phyloP scores from a whole-genome alignment of 1,140 invertebrate species.

The Oppia nitens region DNA sequence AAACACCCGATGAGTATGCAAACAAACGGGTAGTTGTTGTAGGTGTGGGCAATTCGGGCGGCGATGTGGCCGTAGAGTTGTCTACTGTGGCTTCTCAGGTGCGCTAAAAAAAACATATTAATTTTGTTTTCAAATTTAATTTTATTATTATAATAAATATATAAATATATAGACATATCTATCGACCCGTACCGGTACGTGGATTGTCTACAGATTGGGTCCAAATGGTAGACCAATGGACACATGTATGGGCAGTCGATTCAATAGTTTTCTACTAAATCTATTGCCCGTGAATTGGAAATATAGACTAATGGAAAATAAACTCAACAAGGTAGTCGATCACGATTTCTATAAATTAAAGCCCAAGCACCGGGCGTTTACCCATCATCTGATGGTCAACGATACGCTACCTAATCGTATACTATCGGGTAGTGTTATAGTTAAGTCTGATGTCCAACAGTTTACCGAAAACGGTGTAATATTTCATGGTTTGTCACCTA shows the following conservation, averaged over 20 bases:
- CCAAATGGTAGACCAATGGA: slow-evolving; percentile 27
- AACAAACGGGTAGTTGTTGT: too few species aligned
- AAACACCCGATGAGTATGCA: too few species aligned
- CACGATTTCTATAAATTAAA: slow-evolving; percentile 33
- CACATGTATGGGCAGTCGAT: slow-evolving; percentile 14
- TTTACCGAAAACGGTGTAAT: slow-evolving; percentile 27
- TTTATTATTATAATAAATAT: too few species aligned
- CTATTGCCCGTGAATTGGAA: slow-evolving; percentile 16
- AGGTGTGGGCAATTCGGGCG: too few species aligned
- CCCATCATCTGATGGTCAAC: slow-evolving; percentile 37
- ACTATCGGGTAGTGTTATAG: slow-evolving; percentile 30
- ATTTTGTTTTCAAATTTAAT: too few species aligned
- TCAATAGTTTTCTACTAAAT: slow-evolving; percentile 13
- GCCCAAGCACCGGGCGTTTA: slow-evolving; percentile 30
- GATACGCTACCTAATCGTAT: slow-evolving; percentile 37
- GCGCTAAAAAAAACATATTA: too few species aligned
- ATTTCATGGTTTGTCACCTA: slow-evolving; percentile 23
- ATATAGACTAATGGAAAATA: slow-evolving; percentile 15
- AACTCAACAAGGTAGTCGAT: slow-evolving; percentile 28
- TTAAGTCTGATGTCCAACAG: slow-evolving; percentile 29
- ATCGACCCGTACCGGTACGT: slow-evolving; percentile 32
- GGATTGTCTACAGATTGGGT: slow-evolving; percentile 31
- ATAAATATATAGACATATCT: slow-evolving; percentile 29
- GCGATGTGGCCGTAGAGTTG: slow-evolving; percentile 36
- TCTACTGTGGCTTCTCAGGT: slow-evolving; percentile 1